Evolutionary conservation across 2,797 vertebrate species (phyloP).

Genomic region (Lagocephalus sceleratus): DNA sequence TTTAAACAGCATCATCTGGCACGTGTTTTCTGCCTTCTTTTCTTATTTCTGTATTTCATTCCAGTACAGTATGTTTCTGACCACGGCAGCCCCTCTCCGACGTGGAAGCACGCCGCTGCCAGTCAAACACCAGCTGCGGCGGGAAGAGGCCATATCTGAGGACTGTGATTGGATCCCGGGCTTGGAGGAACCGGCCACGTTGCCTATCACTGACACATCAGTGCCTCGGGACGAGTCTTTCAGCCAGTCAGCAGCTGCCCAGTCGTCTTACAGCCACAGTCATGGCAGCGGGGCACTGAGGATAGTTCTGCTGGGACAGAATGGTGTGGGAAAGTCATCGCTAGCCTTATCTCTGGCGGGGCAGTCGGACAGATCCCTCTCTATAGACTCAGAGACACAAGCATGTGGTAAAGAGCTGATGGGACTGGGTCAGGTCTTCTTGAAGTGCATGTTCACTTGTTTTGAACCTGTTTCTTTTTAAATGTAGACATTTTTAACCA

Average conservation of each 20-base stretch:
- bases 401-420: constrained; percentile 69
- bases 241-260: constrained; percentile 49
- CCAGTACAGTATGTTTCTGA: constrained; percentile 79
- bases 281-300: constrained; percentile 67
- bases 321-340: constrained; percentile 87
- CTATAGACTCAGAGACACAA: constrained; percentile 79
- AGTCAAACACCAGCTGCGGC: constrained; percentile 84
- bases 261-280: constrained; percentile 57
- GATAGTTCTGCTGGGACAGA: constrained; percentile 85
- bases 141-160: constrained; percentile 82
- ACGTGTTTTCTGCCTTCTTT: not conserved
- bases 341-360: constrained; percentile 83
- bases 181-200: constrained; percentile 64
- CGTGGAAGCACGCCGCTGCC: constrained; percentile 89
- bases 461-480: too few relatives aligned
- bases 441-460: constrained; percentile 5
- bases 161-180: constrained; percentile 80
- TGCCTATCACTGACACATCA: constrained; percentile 68
- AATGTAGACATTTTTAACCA: too few relatives aligned
- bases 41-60: constrained; percentile 33
- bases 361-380: constrained; percentile 79
- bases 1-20: constrained; percentile 8
- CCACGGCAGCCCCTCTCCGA: constrained; percentile 76
- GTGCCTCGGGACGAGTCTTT: constrained; percentile 73
- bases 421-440: constrained; percentile 15